A percentile compares a stretch with the other conserved stretches of the same genome.
Conservation (phyloP, 1,140 invertebrate genomes). For the Penaeus vannamei region DNA sequence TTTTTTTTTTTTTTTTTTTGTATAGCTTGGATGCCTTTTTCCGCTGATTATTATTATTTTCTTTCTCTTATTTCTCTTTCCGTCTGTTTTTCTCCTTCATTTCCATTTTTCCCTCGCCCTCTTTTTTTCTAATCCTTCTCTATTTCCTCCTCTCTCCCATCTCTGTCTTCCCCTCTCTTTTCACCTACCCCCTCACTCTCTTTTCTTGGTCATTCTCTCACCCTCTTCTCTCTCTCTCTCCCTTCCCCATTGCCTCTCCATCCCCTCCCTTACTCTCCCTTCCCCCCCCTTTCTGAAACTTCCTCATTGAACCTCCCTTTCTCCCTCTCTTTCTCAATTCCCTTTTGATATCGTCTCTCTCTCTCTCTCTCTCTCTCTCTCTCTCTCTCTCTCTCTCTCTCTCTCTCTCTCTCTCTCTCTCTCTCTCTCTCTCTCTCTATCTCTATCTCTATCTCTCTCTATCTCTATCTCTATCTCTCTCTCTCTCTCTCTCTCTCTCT, state of each 20-base stretch:
- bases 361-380: neutral
- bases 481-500: neutral
- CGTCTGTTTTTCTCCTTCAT: neutral
- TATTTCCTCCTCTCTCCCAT: neutral
- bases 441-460: too few species aligned
- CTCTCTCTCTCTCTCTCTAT: neutral
- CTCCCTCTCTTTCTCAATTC: too few species aligned
- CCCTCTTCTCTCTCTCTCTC: neutral
- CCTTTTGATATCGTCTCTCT: neutral
- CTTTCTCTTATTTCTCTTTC: neutral
- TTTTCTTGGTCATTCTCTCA: neutral
- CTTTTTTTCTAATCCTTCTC: neutral
- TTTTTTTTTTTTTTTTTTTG: neutral
- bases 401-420: neutral
- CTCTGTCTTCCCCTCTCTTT: neutral
- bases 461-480: too few species aligned
- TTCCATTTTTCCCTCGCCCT: neutral
- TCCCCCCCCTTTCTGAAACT: too few species aligned
- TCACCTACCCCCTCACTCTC: neutral
- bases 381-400: neutral
- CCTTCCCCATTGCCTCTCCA: neutral
- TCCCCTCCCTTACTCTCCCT: neutral
- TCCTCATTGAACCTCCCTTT: neutral
- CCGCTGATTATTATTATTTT: neutral
- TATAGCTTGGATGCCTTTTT: neutral